Base-by-base conservation (phyloP, 2,888 invertebrate genomes). In the Tetanocera ferruginea region DNA sequence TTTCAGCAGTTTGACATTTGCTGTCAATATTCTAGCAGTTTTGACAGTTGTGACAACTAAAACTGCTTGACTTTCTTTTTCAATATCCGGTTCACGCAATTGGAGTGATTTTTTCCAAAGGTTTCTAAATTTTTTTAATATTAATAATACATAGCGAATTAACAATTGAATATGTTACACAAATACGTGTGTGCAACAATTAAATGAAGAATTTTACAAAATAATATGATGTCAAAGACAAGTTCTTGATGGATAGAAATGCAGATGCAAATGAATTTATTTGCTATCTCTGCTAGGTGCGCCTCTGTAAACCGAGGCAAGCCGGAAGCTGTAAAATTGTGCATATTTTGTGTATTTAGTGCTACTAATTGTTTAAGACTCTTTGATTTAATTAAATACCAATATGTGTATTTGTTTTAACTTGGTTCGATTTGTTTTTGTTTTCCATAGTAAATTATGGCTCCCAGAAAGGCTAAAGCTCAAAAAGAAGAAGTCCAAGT, bases 401-500 rank as follows among this genome's bases (percentile, higher is more conserved):
- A 52, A 69, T 19, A 19, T 25, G 25, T 70, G 57, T 69, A 78
- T 66, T 17, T 77, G 72, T 69, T 76, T 78, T 80, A 60, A 23
- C 14, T 78, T 64, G 57, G 80, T 83, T 81, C 76, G 81, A 66
- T 79, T 84, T 76, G 81, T 78, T 72, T 28, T 43, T 19, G 51
- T 52, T 34, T 52, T 14, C 17, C 77, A 9, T 76, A 80, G 76
- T 79, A 80, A 73, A 83, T 80, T 91, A 98, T 98, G 98, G 98
- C 98, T 89, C 98, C 98, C 83, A 95, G 98, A 88, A 98, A 98
- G 93, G 97, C 97, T 91, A 98, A 98, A 94, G 94, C 94, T 86
- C 96, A 95, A 86, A 97, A 98, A 91, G 98, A 98, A 90, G 98
- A 98, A 91, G 98, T 97, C 82, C 98, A 98, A 90, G 96, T 98